Conservation (phyloP, 2,797 vertebrate species). For the Serranus cabrilla region DNA sequence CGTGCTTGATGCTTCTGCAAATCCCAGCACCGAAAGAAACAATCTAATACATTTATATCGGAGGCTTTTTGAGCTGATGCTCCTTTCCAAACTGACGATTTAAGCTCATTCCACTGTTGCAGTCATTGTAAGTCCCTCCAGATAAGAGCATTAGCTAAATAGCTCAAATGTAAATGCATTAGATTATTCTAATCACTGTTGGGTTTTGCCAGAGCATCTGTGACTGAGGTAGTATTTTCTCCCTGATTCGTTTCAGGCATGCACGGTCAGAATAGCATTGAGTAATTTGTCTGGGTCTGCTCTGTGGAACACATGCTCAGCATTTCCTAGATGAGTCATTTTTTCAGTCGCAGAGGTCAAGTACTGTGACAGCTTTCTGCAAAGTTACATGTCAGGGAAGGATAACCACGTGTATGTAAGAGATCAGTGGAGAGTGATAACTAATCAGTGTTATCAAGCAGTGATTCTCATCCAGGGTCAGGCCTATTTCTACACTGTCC, state of each 20-base stretch:
- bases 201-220: slow-evolving; percentile 33
- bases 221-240: slow-evolving; percentile 20
- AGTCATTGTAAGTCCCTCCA: slow-evolving; percentile 48
- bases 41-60: slow-evolving; percentile 38
- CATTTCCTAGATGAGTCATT: slow-evolving; percentile 56
- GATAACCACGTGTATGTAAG: not conserved
- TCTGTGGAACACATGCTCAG: slow-evolving; percentile 34
- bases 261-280: slow-evolving; percentile 12
- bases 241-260: slow-evolving; percentile 24
- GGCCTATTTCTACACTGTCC: not conserved
- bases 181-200: slow-evolving; percentile 53
- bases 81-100: slow-evolving; percentile 39
- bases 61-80: slow-evolving; percentile 33
- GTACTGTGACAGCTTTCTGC: not conserved
- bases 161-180: slow-evolving; percentile 63
- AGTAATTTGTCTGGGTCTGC: slow-evolving; percentile 26
- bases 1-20: slow-evolving; percentile 14
- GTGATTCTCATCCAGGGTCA: not conserved
- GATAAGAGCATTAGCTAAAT: slow-evolving; percentile 70
- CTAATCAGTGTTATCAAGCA: not conserved
- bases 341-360: slow-evolving; percentile 32
- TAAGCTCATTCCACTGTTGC: slow-evolving; percentile 48
- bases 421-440: slow-evolving; percentile 9
- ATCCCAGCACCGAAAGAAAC: slow-evolving; percentile 45
- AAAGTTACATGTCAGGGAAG: not conserved